Evolutionary conservation across 2,888 invertebrate species (phyloP).

Genomic region (Sphinx pinastri): DNA sequence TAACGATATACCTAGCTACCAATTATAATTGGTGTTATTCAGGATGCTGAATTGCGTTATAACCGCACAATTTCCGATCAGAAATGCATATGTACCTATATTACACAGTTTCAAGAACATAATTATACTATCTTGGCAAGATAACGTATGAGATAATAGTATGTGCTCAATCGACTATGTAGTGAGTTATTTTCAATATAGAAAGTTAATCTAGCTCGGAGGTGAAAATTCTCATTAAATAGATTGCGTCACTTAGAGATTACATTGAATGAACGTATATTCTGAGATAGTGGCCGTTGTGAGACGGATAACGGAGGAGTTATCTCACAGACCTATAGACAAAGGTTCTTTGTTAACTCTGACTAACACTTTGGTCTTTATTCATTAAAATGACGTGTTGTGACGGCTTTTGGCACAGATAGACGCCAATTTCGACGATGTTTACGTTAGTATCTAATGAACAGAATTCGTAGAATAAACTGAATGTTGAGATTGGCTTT

Average conservation of each 20-base stretch:
- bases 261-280: slow-evolving; percentile 2
- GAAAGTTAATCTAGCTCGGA: slow-evolving; percentile 35
- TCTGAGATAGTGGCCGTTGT: not conserved
- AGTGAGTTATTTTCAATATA: slow-evolving; percentile 44
- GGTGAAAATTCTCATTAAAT: slow-evolving; percentile 25
- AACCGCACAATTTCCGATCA: not conserved
- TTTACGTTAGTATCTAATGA: not conserved
- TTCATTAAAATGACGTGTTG: not conserved
- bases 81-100: not conserved
- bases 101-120: slow-evolving; percentile 12
- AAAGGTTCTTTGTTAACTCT: not conserved
- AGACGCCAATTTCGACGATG: too few relatives aligned
- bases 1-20: too few relatives aligned
- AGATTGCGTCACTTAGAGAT: slow-evolving; percentile 12
- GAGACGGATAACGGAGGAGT: not conserved
- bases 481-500: not conserved
- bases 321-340: not conserved
- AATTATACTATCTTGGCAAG: slow-evolving; percentile 50
- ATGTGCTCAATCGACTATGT: slow-evolving; percentile 57
- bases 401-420: not conserved
- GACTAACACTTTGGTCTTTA: not conserved
- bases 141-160: slow-evolving; percentile 53
- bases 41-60: slow-evolving; percentile 9
- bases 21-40: slow-evolving; percentile 7
- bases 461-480: not conserved